Conservation (phyloP, 1,140 invertebrate species). For the Metaphire vulgaris region DNA sequence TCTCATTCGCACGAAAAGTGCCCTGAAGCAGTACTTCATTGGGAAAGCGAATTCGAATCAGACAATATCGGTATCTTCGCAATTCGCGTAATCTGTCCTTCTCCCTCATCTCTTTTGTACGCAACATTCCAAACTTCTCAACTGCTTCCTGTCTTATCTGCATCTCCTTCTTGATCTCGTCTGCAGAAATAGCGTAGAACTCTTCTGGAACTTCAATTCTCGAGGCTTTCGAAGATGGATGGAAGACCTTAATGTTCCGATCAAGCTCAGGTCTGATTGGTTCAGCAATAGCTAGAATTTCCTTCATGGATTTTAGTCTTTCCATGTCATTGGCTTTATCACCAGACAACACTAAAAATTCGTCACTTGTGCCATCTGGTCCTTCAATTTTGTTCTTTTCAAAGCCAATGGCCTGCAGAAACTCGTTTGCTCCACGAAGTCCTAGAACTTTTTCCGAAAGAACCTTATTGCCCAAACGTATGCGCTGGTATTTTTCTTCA, state of each 20-base stretch:
- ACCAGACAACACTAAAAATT: slow-evolving; percentile 44
- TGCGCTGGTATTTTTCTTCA: slow-evolving; percentile 84
- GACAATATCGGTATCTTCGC: slow-evolving; percentile 73
- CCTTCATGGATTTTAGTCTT: slow-evolving; percentile 61
- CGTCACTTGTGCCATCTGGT: slow-evolving; percentile 41
- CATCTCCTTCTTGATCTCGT: slow-evolving; percentile 79
- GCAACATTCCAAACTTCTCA: slow-evolving; percentile 70
- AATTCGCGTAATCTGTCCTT: slow-evolving; percentile 71
- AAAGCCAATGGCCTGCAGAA: slow-evolving; percentile 78
- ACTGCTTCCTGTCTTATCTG: slow-evolving; percentile 62
- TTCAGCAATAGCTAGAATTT: slow-evolving; percentile 70
- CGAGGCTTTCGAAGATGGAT: slow-evolving; percentile 65
- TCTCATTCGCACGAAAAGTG: slow-evolving; percentile 46
- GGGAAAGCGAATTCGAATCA: slow-evolving; percentile 78
- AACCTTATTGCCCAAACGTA: slow-evolving; percentile 72
- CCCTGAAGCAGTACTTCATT: slow-evolving; percentile 56
- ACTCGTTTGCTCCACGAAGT: slow-evolving; percentile 71
- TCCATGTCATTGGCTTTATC: slow-evolving; percentile 48
- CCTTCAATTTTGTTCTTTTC: slow-evolving; percentile 39
- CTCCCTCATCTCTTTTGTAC: slow-evolving; percentile 87
- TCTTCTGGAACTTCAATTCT: slow-evolving; percentile 66
- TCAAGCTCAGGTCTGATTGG: slow-evolving; percentile 75
- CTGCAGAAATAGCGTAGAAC: slow-evolving; percentile 70
- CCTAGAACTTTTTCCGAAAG: slow-evolving; percentile 72
- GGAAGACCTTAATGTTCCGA: slow-evolving; percentile 72